Evolutionary conservation across 2,797 vertebrate genomes (phyloP).

Genomic region (Neoniphon sammara): DNA sequence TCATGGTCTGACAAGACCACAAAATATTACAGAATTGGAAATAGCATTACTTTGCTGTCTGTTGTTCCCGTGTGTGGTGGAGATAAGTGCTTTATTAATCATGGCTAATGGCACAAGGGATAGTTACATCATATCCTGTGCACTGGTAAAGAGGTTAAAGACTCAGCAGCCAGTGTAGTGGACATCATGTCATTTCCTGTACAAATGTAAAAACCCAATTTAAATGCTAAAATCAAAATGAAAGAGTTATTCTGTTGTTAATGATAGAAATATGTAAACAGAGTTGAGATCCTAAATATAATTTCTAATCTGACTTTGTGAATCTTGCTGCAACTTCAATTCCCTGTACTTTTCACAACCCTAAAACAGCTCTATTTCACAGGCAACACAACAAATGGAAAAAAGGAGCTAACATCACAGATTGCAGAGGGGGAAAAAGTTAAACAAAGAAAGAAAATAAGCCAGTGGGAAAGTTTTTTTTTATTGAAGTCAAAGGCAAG

Average conservation of each 20-base stretch:
- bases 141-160: slow-evolving; percentile 18
- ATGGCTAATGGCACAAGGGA: slow-evolving; percentile 5
- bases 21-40: slow-evolving; percentile 8
- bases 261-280: neutral
- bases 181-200: neutral
- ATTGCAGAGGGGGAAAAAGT: slow-evolving; percentile 28
- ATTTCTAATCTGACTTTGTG: neutral
- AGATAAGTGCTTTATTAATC: slow-evolving; percentile 5
- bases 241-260: neutral
- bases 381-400: slow-evolving; percentile 8
- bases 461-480: slow-evolving; percentile 33
- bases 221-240: neutral
- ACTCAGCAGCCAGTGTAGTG: slow-evolving; percentile 19
- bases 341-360: neutral
- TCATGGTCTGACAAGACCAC: neutral
- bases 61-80: neutral
- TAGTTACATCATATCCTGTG: slow-evolving; percentile 10
- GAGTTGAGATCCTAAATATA: neutral
- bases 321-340: too few species aligned
- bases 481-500: slow-evolving; percentile 52
- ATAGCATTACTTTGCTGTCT: neutral
- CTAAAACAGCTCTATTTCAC: slow-evolving; percentile 9
- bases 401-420: slow-evolving; percentile 2
- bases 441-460: slow-evolving; percentile 55
- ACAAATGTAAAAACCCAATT: neutral